Conservation (phyloP, 1,140 invertebrate genomes). For the Ruditapes philippinarum region DNA sequence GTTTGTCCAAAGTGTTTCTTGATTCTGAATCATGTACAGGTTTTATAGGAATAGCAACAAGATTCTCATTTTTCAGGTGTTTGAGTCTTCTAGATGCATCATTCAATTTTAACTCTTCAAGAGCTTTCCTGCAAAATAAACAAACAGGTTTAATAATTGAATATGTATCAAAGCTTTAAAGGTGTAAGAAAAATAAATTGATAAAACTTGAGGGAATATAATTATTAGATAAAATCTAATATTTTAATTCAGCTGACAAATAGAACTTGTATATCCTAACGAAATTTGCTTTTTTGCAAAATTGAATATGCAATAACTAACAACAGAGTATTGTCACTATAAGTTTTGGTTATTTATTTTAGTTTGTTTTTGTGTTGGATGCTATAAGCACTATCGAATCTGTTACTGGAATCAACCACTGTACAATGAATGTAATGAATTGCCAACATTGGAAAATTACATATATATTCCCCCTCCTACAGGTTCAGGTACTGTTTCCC, state of each 20-base stretch:
- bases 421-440: too few relatives aligned
- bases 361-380: too few relatives aligned
- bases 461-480: too few relatives aligned
- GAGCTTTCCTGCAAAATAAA: slow-evolving; percentile 64
- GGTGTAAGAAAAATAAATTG: not conserved
- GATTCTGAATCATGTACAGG: not conserved
- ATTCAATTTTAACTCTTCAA: slow-evolving; percentile 65
- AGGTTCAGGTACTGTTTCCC: too few relatives aligned
- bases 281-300: too few relatives aligned
- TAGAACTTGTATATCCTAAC: too few relatives aligned
- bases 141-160: not conserved
- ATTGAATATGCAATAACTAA: too few relatives aligned
- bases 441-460: too few relatives aligned
- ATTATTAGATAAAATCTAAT: not conserved
- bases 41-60: slow-evolving; percentile 75
- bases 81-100: slow-evolving; percentile 71
- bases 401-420: too few relatives aligned
- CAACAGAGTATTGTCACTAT: too few relatives aligned
- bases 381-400: too few relatives aligned
- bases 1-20: not conserved
- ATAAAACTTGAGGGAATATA: not conserved
- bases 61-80: slow-evolving; percentile 43
- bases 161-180: not conserved
- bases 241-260: not conserved
- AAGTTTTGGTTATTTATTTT: too few relatives aligned